Evolutionary conservation across 2,888 invertebrate species (phyloP).

Genomic region (Argyra leucocephala): DNA sequence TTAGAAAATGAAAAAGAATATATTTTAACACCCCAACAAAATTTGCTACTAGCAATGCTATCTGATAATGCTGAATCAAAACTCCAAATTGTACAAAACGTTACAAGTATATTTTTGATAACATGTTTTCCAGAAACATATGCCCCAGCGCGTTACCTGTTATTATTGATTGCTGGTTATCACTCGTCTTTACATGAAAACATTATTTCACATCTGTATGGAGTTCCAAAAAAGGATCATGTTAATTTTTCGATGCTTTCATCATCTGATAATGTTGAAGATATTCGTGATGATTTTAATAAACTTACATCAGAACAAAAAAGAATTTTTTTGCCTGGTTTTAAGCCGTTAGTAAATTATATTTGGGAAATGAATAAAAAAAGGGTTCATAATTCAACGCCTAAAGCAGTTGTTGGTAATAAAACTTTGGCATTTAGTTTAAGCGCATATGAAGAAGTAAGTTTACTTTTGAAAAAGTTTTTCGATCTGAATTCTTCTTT

Average conservation of each 20-base stretch:
- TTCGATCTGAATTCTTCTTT: slow-evolving; percentile 9
- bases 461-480: no score
- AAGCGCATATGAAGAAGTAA: slow-evolving; percentile 63
- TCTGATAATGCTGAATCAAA: slow-evolving; percentile 67
- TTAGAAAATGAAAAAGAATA: slow-evolving; percentile 33
- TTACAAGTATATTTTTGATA: slow-evolving; percentile 71
- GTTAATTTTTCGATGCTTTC: slow-evolving; percentile 43
- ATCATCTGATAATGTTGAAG: slow-evolving; percentile 41
- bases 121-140: slow-evolving; percentile 73
- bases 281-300: slow-evolving; percentile 35
- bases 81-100: slow-evolving; percentile 69
- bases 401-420: slow-evolving; percentile 54
- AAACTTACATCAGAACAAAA: slow-evolving; percentile 37
- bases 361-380: slow-evolving; percentile 58
- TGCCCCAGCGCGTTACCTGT: slow-evolving; percentile 69
- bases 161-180: slow-evolving; percentile 76
- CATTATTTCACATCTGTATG: slow-evolving; percentile 51
- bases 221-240: slow-evolving; percentile 52
- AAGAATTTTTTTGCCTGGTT: slow-evolving; percentile 55
- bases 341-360: slow-evolving; percentile 61
- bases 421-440: slow-evolving; percentile 63
- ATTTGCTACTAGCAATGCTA: slow-evolving; percentile 54
- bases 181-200: slow-evolving; percentile 48
- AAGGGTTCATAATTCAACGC: slow-evolving; percentile 51
- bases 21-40: slow-evolving; percentile 39